Evolutionary conservation across 2,888 invertebrate genomes (phyloP), one percentile per base, ranked within the genome.

Genomic region (Apeira syringaria): DNA sequence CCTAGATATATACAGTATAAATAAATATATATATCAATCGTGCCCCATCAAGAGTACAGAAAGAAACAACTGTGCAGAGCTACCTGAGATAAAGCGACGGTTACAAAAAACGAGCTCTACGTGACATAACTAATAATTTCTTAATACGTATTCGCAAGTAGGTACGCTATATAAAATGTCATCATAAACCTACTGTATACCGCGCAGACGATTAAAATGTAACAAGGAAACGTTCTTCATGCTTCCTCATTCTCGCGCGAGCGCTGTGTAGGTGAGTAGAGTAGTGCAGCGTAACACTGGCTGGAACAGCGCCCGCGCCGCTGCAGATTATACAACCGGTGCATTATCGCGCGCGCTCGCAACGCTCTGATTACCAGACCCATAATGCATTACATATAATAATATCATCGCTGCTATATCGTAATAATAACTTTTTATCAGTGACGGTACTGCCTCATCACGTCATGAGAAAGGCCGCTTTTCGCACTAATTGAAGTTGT

Each of bases 211-310:
- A 69, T 71, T 75, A 74, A 80, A 53, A 77, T 81, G 77, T 80
- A 82, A 82, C 74, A 64, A 81, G 86, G 83, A 86, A 88, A 80
- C 64, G 69, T 69, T 69, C 44, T 48, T 59, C 60, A 55, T 57
- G 63, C 74, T 87, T 87, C 85, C 85, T 84, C 79, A 78, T 85
- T 81, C 78, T 79, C 71, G 72, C 68, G 68, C 65, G 70, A 40
- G 20, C 59, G 65, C 64, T 66, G 74, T 74, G 72, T 76, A 68
- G 71, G 69, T 71, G 69, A 76, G 76, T 77, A 74, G 77, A 74
- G 77, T 70, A 80, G 68, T 69, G 74, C 74, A 72, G 68, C 66
- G 65, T 64, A 63, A 65, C 57, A 61, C 50, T 48, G 56, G 62
- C 50, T 48, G 56, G 54, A 47, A 62, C 68, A 56, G 61, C 63